Base-by-base conservation (phyloP, 2,797 vertebrate species). In the Aphelocoma californica region DNA sequence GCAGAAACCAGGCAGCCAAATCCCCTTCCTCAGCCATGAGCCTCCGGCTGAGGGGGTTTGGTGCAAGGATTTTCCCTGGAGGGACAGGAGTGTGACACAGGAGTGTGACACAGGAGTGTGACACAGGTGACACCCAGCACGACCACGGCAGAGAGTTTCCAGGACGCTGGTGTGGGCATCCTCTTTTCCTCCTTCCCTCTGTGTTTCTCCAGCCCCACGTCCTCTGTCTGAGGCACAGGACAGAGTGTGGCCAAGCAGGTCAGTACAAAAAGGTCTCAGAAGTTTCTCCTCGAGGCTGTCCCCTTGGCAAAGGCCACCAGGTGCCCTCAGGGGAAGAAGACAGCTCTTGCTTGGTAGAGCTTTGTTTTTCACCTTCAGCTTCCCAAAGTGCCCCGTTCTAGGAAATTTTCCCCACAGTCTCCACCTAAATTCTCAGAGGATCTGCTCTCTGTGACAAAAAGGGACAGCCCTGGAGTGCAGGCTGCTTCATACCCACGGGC, bases 81-180 rank as follows among this genome's bases (percentile, higher is more conserved):
- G 57, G 38, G 69, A 34, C 44, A 34, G 17, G 20, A 42, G 40
- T 40, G 40, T 20, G 36, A 5, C 74, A 38, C 15, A 8, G 53
- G 82, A 64, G 18, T 1, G 18, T 23, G 36, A 5, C 74, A 38
- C 38, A 40, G 38, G 38, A 64, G 18, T 1, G 18, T 20, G 36
- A 5, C 74, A 38, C 15, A 8, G 53, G 82, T 60, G 90, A 67
- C 54, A 70, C 10, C 29, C 21, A 29, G 31, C 29, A 12, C 1
- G 2, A 15, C 9, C 23, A 10, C 0, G 1, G 23, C 53, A 38
- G 44, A 2, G 4, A 2, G 2, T 75, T 40, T 10, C 32, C 62
- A 34, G 31, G 38, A 48, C 7, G 5, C 3, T 48, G 38, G 3
- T 23, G 21, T 45, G 42, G 12, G 0, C 6, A 60, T 36, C 53